phyloP scores from a whole-genome alignment of 2,113 vertebrate species.

The Centropristis striata region DNA sequence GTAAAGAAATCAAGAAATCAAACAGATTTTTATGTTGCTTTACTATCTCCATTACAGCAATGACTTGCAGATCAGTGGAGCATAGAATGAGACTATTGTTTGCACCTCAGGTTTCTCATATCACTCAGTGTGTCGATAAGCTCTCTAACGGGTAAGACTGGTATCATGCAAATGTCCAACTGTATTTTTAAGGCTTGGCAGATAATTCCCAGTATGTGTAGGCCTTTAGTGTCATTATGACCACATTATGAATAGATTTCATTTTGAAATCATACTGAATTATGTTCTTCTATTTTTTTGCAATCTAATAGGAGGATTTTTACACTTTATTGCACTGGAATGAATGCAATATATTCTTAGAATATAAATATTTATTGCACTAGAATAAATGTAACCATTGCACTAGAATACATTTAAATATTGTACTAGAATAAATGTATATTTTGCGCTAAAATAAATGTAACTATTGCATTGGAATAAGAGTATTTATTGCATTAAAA shows the following conservation, averaged over 20 bases:
- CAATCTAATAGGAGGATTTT: no score
- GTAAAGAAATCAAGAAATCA: slow-evolving; percentile 52
- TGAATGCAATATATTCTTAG: no score
- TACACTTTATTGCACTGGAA: no score
- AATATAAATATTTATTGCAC: no score
- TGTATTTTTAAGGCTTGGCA: slow-evolving; percentile 1
- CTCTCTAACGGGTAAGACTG: slow-evolving; percentile 33
- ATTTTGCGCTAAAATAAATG: no score
- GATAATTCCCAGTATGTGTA: not conserved
- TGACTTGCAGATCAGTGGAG: not conserved
- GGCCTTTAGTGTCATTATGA: not conserved
- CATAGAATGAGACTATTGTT: slow-evolving; percentile 16
- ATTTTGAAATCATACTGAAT: not conserved
- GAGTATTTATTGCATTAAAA: no score
- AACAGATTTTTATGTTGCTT: slow-evolving; percentile 17
- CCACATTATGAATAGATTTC: not conserved
- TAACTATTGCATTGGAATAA: no score
- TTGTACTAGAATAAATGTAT: no score
- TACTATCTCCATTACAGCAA: not conserved
- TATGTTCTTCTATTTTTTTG: no score
- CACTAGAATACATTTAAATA: no score
- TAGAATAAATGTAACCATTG: no score
- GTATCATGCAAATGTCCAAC: slow-evolving; percentile 77
- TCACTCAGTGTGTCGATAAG: slow-evolving; percentile 19
- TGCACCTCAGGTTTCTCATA: slow-evolving; percentile 19